phyloP scores from a whole-genome alignment of 2,113 vertebrate genomes.

The Indicator maculatus region DNA sequence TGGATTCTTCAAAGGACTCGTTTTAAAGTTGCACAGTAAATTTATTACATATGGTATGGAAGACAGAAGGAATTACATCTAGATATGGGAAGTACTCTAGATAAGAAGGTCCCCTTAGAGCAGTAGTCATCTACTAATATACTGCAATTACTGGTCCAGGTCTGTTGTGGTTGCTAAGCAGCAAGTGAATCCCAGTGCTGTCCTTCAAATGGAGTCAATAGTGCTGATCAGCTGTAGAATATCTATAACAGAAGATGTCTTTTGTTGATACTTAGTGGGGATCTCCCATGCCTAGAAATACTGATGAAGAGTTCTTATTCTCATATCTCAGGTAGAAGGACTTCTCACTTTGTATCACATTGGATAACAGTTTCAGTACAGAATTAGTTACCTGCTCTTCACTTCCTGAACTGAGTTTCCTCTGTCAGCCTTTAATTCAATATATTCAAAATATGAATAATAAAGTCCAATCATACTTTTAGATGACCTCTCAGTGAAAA shows the following conservation, averaged over 20 bases:
- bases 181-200: background rate
- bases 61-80: constrained; percentile 12
- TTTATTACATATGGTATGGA: background rate
- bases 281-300: background rate
- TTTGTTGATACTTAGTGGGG: background rate
- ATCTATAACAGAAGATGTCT: rapidly evolving
- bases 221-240: background rate
- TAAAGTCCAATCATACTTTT: background rate
- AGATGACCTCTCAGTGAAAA: background rate
- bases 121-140: background rate
- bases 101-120: background rate
- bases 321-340: background rate
- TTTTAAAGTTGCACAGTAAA: background rate
- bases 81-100: background rate
- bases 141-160: background rate
- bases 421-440: background rate
- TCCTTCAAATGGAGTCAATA: rapidly evolving
- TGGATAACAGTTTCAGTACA: background rate
- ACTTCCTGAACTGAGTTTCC: background rate
- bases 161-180: background rate
- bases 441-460: background rate
- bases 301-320: background rate
- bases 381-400: background rate
- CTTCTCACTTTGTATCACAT: background rate
- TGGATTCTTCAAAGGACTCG: background rate